Percentiles rank a stretch among this genome's conserved stretches.
Evolutionary conservation across 2,888 invertebrate species (phyloP).

Genomic region (Hypercompe scribonia): DNA sequence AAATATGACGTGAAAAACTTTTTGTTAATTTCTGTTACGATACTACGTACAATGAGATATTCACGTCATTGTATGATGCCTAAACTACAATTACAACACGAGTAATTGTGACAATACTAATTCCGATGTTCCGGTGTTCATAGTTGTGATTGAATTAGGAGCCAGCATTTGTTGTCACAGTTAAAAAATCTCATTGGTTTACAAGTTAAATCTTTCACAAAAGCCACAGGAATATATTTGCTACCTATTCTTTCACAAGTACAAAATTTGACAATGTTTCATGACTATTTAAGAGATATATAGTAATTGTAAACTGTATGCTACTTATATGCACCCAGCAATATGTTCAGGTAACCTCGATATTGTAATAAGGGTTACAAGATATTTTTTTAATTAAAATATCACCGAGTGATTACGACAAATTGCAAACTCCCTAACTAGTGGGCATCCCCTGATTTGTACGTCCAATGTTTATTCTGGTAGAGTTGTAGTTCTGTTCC

Average conservation of each 20-base stretch:
- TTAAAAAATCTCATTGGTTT: background rate
- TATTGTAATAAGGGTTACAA: background rate
- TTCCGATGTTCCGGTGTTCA: background rate
- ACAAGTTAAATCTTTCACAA: background rate
- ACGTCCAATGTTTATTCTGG: background rate
- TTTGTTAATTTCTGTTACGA: conserved; percentile 53
- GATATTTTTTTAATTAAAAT: background rate
- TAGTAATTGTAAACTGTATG: too few species aligned
- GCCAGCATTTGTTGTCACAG: background rate
- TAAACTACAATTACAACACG: conserved; percentile 14
- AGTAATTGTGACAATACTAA: conserved; percentile 7
- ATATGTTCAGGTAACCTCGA: background rate
- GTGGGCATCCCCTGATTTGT: background rate
- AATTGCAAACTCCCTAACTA: background rate
- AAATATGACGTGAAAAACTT: conserved; percentile 66
- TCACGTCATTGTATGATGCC: conserved; percentile 38
- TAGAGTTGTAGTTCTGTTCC: background rate
- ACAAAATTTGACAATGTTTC: background rate
- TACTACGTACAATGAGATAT: conserved; percentile 21
- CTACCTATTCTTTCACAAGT: background rate
- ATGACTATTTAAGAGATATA: too few species aligned
- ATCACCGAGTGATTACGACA: background rate
- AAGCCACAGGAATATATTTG: background rate
- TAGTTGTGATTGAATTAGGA: background rate
- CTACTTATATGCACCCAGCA: too few species aligned